Evolutionary conservation across 2,797 vertebrate species (phyloP), one percentile per base, ranked within the genome.

Genomic region (Lerista edwardsae): DNA sequence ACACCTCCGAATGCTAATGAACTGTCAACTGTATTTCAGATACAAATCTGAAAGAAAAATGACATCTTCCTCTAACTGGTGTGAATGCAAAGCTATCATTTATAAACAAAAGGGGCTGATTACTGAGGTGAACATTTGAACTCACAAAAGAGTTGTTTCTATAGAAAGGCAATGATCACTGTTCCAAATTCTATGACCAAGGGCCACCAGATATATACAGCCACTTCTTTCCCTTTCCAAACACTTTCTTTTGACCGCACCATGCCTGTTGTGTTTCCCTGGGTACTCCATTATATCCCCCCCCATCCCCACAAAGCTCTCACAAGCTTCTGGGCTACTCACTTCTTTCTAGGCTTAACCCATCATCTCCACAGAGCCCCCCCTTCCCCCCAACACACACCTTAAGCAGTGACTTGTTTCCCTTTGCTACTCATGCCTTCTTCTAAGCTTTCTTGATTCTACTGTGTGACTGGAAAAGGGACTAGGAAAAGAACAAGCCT

Each of bases 21-120:
- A 89, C 68, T 88, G 36, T 68, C 73, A 84, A 51, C 73, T 86
- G 72, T 68, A 88, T 71, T 65, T 87, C 77, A 88, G 57, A 86
- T 86, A 75, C 51, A 92, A 91, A 92, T 80, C 73, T 90, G 85
- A 86, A 88, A 84, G 39, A 91, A 79, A 92, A 93, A 90, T 68
- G 34, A 68, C 84, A 90, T 44, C 29, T 78, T 75, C 73, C 41
- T 89, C 85, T 86, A 79, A 73, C 4, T 0, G 1, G 25, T 19
- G 84, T 91, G 74, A 64, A 69, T 12, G 1, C 41, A 79, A 92
- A 81, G 19, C 73, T 87, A 87, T 39, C 86, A 90, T 83, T 87
- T 91, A 75, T 87, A 82, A 87, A 89, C 17, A 86, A 87, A 89
- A 88, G 27, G 64, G 36, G 36, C 64, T 59, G 1, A 65, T 88